phyloP scores from a whole-genome alignment of 2,797 vertebrate species.

The Notolabrus celidotus region DNA sequence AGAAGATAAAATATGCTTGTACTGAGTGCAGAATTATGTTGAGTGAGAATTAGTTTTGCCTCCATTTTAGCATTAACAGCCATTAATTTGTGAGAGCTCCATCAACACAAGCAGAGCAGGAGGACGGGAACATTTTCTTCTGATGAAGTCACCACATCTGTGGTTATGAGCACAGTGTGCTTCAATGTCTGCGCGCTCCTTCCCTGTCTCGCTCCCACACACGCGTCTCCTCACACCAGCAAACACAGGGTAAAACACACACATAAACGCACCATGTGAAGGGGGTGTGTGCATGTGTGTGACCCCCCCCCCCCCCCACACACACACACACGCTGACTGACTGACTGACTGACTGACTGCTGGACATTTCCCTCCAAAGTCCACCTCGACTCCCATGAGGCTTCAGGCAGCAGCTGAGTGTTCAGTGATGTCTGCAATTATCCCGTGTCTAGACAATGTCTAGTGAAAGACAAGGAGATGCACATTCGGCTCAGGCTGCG shows the following conservation, averaged over 20 bases:
- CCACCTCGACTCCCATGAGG: conserved; percentile 88
- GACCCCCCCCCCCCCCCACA: conserved; percentile 61
- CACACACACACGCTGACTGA: conserved; percentile 56
- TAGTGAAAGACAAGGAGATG: conserved; percentile 86
- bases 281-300: conserved; percentile 9
- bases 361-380: conserved; percentile 87
- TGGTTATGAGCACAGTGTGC: conserved; percentile 67
- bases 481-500: conserved; percentile 55
- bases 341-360: conserved; percentile 54
- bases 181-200: conserved; percentile 52
- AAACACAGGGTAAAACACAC: conserved; percentile 21
- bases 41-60: conserved; percentile 16
- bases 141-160: conserved; percentile 84
- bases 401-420: conserved; percentile 89
- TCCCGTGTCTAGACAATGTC: conserved; percentile 95
- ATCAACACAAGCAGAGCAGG: conserved; percentile 55
- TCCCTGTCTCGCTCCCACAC: conserved; percentile 40
- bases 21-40: background rate
- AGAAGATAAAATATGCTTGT: background rate
- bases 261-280: conserved; percentile 37
- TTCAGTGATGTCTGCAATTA: conserved; percentile 95
- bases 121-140: conserved; percentile 72
- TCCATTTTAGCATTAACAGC: conserved; percentile 24
- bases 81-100: conserved; percentile 49
- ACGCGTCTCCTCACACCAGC: conserved; percentile 25